phyloP scores from a whole-genome alignment of 2,888 invertebrate genomes.

The Eristalis intricaria region DNA sequence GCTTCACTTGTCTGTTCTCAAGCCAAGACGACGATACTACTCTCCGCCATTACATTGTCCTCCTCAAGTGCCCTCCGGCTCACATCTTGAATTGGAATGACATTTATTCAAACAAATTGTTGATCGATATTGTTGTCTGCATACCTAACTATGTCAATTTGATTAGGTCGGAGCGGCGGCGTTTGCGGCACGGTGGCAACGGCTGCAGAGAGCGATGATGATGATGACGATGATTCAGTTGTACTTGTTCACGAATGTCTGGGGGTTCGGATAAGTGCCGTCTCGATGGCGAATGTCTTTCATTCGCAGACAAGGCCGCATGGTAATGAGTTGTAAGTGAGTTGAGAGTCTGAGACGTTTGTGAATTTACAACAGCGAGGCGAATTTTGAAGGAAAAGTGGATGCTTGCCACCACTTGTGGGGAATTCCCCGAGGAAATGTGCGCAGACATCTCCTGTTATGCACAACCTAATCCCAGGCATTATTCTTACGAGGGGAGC shows the following conservation, averaged over 20 bases:
- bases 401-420: not conserved
- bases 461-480: not conserved
- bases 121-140: conserved; percentile 29
- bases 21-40: not conserved
- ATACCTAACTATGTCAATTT: conserved; percentile 28
- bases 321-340: conserved; percentile 20
- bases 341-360: not conserved
- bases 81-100: not conserved
- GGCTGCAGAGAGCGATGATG: too few species aligned
- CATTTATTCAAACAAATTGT: conserved; percentile 18
- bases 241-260: conserved; percentile 6
- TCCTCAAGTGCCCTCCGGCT: not conserved
- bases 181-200: not conserved
- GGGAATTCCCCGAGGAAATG: not conserved
- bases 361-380: not conserved
- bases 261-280: conserved; percentile 36
- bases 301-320: conserved; percentile 30
- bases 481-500: too few species aligned
- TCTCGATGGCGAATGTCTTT: conserved; percentile 47
- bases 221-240: not conserved
- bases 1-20: not conserved
- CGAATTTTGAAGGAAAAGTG: not conserved
- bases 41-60: not conserved
- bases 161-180: not conserved
- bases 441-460: not conserved